phyloP scores from a whole-genome alignment of 2,888 invertebrate genomes.

The Calameuta pallipes region DNA sequence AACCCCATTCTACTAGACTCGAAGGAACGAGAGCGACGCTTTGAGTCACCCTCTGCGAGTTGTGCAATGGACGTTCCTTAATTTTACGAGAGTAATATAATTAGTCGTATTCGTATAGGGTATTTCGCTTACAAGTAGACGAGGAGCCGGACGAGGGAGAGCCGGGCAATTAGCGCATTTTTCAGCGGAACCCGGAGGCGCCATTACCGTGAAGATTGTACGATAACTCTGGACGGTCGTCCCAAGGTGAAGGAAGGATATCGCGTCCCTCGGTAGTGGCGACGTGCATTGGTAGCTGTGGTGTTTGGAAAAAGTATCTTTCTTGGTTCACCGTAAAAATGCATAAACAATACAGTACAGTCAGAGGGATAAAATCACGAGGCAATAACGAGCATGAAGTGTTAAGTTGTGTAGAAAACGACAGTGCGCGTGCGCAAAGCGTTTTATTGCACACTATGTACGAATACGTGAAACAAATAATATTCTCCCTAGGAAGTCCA shows the following conservation, averaged over 20 bases:
- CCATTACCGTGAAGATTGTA: constrained; percentile 58
- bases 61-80: background rate
- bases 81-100: constrained; percentile 37
- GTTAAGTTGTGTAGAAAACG: background rate
- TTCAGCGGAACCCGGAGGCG: constrained; percentile 35
- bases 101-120: constrained; percentile 35
- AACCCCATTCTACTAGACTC: background rate
- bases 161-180: constrained; percentile 24
- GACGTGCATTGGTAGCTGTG: background rate
- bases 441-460: background rate
- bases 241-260: constrained; percentile 1
- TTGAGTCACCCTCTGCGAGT: background rate
- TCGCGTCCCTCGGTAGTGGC: background rate
- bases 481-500: background rate
- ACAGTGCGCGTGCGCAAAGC: background rate
- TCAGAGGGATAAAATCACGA: background rate
- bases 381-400: background rate
- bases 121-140: background rate
- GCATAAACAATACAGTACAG: background rate
- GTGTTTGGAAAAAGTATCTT: background rate
- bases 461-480: background rate
- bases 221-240: constrained; percentile 33
- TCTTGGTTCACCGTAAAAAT: constrained; percentile 3
- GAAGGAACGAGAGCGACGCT: background rate
- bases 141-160: background rate